Conservation (phyloP, 2,797 vertebrate genomes). For the Poecilia velifera region DNA sequence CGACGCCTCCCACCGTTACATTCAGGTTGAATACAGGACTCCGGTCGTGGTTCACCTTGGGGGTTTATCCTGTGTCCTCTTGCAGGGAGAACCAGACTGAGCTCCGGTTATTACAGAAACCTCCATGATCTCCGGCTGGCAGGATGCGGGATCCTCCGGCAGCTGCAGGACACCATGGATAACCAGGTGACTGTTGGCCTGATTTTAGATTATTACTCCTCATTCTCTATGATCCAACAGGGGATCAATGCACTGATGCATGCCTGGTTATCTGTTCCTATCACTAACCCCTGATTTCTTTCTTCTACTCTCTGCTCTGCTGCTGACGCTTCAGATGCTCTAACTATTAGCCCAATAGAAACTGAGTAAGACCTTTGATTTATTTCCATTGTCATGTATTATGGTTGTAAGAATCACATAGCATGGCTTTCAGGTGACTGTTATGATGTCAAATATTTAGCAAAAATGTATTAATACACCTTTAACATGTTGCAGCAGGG, state of each 20-base stretch:
- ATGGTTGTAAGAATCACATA: background rate
- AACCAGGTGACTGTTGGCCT: slow-evolving; percentile 52
- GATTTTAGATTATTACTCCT: slow-evolving; percentile 17
- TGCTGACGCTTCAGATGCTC: slow-evolving; percentile 66
- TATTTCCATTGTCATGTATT: slow-evolving; percentile 64
- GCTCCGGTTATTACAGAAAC: background rate
- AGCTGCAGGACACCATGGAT: slow-evolving; percentile 61
- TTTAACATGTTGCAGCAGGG: background rate
- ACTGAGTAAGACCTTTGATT: slow-evolving; percentile 71
- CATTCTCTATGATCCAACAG: background rate
- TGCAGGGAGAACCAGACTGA: slow-evolving; percentile 33
- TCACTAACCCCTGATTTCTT: slow-evolving; percentile 36
- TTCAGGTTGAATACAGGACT: slow-evolving; percentile 1
- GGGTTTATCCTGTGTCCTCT: slow-evolving; percentile 26
- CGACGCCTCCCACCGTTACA: slow-evolving; percentile 2
- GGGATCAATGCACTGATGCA: slow-evolving; percentile 11
- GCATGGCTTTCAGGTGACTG: slow-evolving; percentile 44
- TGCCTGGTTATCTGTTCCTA: slow-evolving; percentile 14
- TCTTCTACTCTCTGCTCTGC: slow-evolving; percentile 41
- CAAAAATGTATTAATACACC: background rate
- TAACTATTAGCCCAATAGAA: slow-evolving; percentile 72
- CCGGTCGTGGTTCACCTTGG: slow-evolving; percentile 45
- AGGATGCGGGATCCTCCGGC: slow-evolving; percentile 37
- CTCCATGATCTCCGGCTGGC: slow-evolving; percentile 3
- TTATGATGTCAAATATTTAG: slow-evolving; percentile 8